phyloP scores from a whole-genome alignment of 92 coral and sea anemone species.

The Epizoanthus scotinus region DNA sequence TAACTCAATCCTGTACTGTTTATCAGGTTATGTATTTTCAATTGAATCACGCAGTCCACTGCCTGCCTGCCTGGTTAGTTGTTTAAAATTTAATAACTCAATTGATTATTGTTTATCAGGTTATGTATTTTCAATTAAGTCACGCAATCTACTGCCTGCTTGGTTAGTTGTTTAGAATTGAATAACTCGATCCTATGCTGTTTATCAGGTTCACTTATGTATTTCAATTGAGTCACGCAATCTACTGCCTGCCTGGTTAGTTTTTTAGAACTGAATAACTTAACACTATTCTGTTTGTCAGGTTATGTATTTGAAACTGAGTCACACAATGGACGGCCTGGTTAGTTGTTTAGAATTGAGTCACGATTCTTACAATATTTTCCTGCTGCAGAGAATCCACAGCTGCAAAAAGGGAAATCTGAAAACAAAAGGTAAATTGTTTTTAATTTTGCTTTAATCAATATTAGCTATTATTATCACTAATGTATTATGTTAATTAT shows the following conservation, averaged over 20 bases:
- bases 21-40: neutral
- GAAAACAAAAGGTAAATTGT: slow-evolving; percentile 43
- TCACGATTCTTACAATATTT: slow-evolving; percentile 60
- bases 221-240: neutral
- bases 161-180: neutral
- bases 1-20: neutral
- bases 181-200: neutral
- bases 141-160: slow-evolving; percentile 6
- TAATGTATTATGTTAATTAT: neutral
- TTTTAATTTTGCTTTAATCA: slow-evolving; percentile 7
- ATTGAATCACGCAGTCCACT: too few species aligned
- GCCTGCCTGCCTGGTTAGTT: neutral
- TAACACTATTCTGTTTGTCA: neutral
- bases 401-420: slow-evolving; percentile 76
- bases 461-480: neutral
- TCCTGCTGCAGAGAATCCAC: slow-evolving; percentile 65
- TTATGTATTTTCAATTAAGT: neutral
- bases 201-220: neutral
- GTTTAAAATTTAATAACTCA: neutral
- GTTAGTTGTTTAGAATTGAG: neutral
- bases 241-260: neutral
- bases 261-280: neutral
- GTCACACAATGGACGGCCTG: neutral
- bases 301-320: neutral
- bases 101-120: neutral